Conservation (phyloP, 2,797 vertebrate genomes). For the Diplodus sargus region DNA sequence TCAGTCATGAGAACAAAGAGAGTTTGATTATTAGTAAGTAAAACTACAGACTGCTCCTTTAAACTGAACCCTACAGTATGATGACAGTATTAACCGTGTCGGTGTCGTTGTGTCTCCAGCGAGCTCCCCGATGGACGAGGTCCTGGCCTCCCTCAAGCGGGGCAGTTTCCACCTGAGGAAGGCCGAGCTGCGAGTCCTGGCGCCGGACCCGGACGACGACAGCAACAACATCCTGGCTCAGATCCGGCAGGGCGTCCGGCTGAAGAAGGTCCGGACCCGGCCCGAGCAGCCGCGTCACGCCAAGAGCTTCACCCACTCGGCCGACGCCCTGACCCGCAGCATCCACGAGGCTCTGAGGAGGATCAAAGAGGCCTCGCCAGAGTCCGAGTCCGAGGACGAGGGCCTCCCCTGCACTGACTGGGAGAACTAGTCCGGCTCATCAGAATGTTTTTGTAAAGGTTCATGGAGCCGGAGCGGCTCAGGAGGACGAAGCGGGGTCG, state of each 20-base stretch:
- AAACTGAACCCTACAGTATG: no score
- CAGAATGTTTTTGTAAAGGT: not conserved
- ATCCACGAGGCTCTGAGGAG: conserved; percentile 97
- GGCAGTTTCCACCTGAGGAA: conserved; percentile 97
- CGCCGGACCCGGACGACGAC: conserved; percentile 94
- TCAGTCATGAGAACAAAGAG: no score
- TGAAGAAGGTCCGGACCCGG: conserved; percentile 91
- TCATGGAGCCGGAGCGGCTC: conserved; percentile 31
- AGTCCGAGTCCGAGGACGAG: conserved; percentile 97
- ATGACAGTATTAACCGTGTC: no score
- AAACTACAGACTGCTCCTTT: no score
- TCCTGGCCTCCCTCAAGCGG: conserved; percentile 96
- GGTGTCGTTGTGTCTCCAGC: conserved; percentile 77
- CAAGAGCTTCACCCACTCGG: conserved; percentile 87
- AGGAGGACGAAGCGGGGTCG: conserved; percentile 29
- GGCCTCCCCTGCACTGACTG: conserved; percentile 93
- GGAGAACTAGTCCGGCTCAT: conserved; percentile 87
- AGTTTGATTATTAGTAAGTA: no score
- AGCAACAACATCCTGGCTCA: conserved; percentile 98
- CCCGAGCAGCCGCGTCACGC: conserved; percentile 87
- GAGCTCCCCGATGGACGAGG: conserved; percentile 98
- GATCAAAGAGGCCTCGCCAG: conserved; percentile 98
- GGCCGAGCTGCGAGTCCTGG: conserved; percentile 94
- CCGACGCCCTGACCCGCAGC: conserved; percentile 95
- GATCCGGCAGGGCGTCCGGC: conserved; percentile 95